Conservation (phyloP, 2,113 vertebrate species). For the Otocyon megalotis region DNA sequence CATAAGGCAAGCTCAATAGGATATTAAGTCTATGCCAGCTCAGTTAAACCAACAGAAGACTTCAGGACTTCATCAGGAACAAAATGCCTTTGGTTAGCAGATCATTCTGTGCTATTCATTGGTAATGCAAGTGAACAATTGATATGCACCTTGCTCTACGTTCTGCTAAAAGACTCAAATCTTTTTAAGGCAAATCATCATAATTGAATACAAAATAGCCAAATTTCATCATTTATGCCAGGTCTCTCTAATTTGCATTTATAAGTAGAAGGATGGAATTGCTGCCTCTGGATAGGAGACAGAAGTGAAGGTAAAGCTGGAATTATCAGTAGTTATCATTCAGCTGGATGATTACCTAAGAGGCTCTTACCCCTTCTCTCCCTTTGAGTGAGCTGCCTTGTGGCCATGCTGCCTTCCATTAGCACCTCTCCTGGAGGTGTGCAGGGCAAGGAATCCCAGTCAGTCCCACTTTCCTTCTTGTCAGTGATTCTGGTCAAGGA, state of each 20-base stretch:
- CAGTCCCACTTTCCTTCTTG: background rate
- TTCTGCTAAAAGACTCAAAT: slow-evolving; percentile 55
- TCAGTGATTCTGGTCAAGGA: slow-evolving; percentile 34
- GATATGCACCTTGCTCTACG: slow-evolving; percentile 43
- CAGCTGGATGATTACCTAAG: background rate
- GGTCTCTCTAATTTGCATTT: slow-evolving; percentile 36
- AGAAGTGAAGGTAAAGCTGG: background rate
- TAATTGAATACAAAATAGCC: slow-evolving; percentile 61
- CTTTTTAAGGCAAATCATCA: slow-evolving; percentile 69
- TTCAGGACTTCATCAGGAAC: slow-evolving; percentile 80
- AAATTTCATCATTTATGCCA: background rate
- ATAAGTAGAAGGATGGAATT: background rate
- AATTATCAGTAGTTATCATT: background rate
- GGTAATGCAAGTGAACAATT: slow-evolving; percentile 68
- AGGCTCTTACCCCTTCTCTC: background rate
- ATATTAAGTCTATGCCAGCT: slow-evolving; percentile 82
- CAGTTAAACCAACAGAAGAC: slow-evolving; percentile 77
- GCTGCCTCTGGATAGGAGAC: background rate
- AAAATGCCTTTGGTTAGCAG: slow-evolving; percentile 79
- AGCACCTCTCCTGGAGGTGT: background rate
- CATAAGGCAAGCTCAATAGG: slow-evolving; percentile 78
- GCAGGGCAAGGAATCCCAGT: background rate
- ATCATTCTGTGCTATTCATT: slow-evolving; percentile 80
- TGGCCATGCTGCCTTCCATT: slow-evolving; percentile 47
- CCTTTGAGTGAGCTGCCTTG: background rate